Evolutionary conservation across 2,113 vertebrate species (phyloP), one percentile per base, ranked within the genome.

Genomic region (Erinaceus europaeus): DNA sequence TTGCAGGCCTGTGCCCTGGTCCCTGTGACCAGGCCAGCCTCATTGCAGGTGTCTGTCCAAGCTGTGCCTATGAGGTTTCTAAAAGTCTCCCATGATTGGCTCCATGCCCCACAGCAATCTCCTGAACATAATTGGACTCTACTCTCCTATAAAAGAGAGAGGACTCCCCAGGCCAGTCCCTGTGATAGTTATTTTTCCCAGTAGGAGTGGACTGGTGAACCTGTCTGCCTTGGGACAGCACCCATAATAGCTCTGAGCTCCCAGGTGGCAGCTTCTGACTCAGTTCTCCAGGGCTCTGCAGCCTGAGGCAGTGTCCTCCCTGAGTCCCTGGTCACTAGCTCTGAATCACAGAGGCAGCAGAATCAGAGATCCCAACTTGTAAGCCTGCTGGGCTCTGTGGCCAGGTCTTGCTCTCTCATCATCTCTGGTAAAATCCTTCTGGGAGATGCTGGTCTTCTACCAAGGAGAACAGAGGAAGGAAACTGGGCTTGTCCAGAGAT

Each of bases 321-420:
- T 23, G 44, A 81, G 34, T 7, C 32, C 5, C 62, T 81, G 40
- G 21, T 73, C 81, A 52, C 36, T 29, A 59, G 57, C 40, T 20
- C 68, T 40, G 34, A 64, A 42, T 87, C 69, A 62, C 48, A 53
- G 78, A 84, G 72, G 34, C 29, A 78, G 40, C 17, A 68, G 73
- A 52, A 52, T 77, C 29, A 77, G 46, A 91, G 79, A 46, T 77
- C 75, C 76, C 84, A 40, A 52, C 88, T 81, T 90, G 25, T 91
- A 72, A 76, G 34, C 38, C 46, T 52, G 23, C 42, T 38, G 64
- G 46, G 29, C 40, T n/a, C 40, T 68, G 46, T 29, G 59, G 17
- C 64, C 46, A 52, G 77, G 29, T 64, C n/a, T 85, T 61, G 36
- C 77, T 84, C 38, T 79, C 61, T 8, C 14, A 68, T 83, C 32